Percentiles rank a stretch among this genome's conserved stretches.
Evolutionary conservation across 2,113 vertebrate genomes (phyloP).

Genomic region (Ailurus styani): DNA sequence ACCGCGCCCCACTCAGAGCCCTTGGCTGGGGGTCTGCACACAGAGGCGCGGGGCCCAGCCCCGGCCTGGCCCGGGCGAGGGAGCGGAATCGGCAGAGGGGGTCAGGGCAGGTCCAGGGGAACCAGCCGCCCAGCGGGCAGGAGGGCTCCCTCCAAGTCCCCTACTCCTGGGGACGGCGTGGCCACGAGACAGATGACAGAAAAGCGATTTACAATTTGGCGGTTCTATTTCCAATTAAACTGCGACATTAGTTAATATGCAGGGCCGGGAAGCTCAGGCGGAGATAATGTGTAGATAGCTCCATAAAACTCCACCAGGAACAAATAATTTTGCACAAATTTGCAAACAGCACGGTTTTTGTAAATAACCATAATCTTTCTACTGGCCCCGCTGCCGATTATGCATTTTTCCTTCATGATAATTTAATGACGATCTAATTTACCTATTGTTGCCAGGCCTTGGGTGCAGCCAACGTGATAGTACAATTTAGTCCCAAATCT

Average conservation of each 20-base stretch:
- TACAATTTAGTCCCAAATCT: constrained; percentile 75
- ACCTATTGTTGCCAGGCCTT: constrained; percentile 70
- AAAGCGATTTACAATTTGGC: constrained; percentile 74
- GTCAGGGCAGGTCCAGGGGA: accelerated
- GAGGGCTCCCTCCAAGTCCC: neutral
- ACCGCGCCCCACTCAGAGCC: constrained; percentile 68
- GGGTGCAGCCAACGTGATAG: constrained; percentile 62
- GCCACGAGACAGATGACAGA: constrained; percentile 72
- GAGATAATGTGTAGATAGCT: constrained; percentile 57
- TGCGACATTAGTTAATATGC: constrained; percentile 71
- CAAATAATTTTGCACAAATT: constrained; percentile 64
- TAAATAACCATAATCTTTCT: constrained; percentile 78
- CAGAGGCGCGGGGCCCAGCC: neutral
- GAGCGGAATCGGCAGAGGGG: accelerated
- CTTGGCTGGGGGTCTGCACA: constrained; percentile 69
- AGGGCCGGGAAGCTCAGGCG: constrained; percentile 49
- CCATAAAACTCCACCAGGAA: constrained; percentile 40
- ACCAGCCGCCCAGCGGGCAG: neutral
- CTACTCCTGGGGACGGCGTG: neutral
- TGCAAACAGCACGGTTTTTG: constrained; percentile 73
- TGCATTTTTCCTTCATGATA: constrained; percentile 76
- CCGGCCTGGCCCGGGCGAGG: accelerated
- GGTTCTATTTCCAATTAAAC: constrained; percentile 77
- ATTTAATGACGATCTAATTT: constrained; percentile 81
- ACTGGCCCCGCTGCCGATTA: constrained; percentile 64